Conservation (phyloP, 2,113 vertebrate genomes). For the Chlorodrepanis virens region DNA sequence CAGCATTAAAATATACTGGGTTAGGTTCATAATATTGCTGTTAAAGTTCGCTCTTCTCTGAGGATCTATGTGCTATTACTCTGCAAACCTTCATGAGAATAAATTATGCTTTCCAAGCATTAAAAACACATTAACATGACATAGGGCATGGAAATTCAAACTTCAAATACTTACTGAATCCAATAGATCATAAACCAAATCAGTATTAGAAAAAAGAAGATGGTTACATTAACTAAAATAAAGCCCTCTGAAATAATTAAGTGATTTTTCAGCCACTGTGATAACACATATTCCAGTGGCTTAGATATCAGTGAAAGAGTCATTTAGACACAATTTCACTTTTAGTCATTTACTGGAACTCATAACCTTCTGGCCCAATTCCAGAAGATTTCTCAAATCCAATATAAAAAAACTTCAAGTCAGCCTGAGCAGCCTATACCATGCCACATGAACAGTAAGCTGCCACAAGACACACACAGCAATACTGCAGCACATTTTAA, state of each 20-base stretch:
- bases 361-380: conserved; percentile 24
- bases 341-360: conserved; percentile 59
- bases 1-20: not conserved
- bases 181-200: conserved; percentile 48
- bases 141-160: conserved; percentile 43
- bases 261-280: conserved; percentile 14
- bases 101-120: not conserved
- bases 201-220: not conserved
- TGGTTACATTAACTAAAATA: conserved; percentile 34
- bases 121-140: conserved; percentile 42
- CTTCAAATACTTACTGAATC: conserved; percentile 42
- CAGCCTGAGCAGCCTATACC: not conserved
- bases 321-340: conserved; percentile 51
- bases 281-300: conserved; percentile 25
- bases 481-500: not conserved
- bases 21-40: not conserved
- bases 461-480: not conserved
- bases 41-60: not conserved
- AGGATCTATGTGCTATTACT: not conserved
- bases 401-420: not conserved
- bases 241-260: conserved; percentile 36
- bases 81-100: conserved; percentile 2
- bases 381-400: conserved; percentile 51
- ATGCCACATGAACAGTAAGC: not conserved
- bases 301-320: conserved; percentile 29